Evolutionary conservation across 1,140 invertebrate genomes (phyloP), one percentile per base, ranked within the genome.

Genomic region (Pogonomyrmex californicus): DNA sequence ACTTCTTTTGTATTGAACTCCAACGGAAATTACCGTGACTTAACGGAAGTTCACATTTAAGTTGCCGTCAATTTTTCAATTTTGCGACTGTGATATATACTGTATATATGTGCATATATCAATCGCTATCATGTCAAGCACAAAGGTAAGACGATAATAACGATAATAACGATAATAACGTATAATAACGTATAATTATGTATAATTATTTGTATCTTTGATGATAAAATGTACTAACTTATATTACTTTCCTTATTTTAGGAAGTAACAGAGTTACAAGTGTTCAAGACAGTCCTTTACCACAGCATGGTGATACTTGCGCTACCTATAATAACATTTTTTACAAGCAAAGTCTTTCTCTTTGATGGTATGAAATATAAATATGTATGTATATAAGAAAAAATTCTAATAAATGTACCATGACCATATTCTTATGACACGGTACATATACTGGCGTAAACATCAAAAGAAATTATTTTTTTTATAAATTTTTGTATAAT

Each of bases 231-330:
- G 7, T 36, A 49, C 2, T 23, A 12, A 41, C 30, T 47, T 6
- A 12, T 54, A 12, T 10, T 60, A 23, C 17, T 85, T 62, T 65
- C 23, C 4, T 66, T 82, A 33, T 93, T 94, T 56, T 78, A 95
- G 94, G 93, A 94, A 76, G 33, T 86, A 38, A 87, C 92, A 23
- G 95, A 95, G 88, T 44, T 93, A 47, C 91, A 94, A 86, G 89
- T 94, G 5, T 95, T 95, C 73, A 94, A 92, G 86, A 94, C 93
- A 71, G 94, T 95, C 23, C 85, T 96, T 7, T 88, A 94, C 65
- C 93, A 96, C 66, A 95, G 93, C 79, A 17, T 95, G 23, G 44
- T 94, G 23, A 95, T 96, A 83, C 94, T 95, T 49, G 88, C 93
- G 10, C 90, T 94, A 65, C 95, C 95, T 47, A 92, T 96, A 14